phyloP scores from a whole-genome alignment of 1,140 invertebrate genomes.

The Drosophila lini region DNA sequence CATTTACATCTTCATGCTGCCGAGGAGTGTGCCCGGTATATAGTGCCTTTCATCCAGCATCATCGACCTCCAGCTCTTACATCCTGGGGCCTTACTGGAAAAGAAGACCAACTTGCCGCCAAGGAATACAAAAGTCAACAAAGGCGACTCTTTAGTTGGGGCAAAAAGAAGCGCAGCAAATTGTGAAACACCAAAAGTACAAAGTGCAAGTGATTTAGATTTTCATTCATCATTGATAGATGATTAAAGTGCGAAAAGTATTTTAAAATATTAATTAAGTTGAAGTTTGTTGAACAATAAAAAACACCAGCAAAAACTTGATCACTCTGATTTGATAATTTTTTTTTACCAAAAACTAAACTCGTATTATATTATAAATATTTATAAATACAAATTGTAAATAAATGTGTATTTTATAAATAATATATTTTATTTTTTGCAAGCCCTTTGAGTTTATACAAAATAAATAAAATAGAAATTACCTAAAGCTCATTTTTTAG shows the following conservation, averaged over 20 bases:
- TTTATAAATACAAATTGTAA: background rate
- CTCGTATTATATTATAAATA: background rate
- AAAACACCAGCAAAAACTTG: background rate
- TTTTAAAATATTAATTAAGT: background rate
- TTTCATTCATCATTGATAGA: background rate
- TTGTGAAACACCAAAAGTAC: slow-evolving; percentile 16
- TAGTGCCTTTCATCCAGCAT: slow-evolving; percentile 85
- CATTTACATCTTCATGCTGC: slow-evolving; percentile 88
- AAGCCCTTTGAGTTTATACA: background rate
- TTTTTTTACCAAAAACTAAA: background rate
- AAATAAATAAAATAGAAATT: background rate
- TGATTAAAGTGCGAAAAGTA: background rate
- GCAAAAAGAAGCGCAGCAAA: slow-evolving; percentile 28
- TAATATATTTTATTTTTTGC: background rate
- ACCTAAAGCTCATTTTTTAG: background rate
- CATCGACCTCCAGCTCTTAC: slow-evolving; percentile 45
- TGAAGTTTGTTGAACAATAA: background rate
- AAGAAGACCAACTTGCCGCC: slow-evolving; percentile 1
- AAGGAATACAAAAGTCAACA: background rate
- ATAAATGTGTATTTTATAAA: background rate
- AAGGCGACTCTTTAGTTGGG: slow-evolving; percentile 20
- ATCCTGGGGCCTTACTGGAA: slow-evolving; percentile 40
- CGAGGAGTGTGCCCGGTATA: slow-evolving; percentile 85
- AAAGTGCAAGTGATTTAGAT: background rate
- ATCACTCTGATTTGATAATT: background rate